Evolutionary conservation across 2,888 invertebrate species (phyloP).

Genomic region (Tridacna gigas): DNA sequence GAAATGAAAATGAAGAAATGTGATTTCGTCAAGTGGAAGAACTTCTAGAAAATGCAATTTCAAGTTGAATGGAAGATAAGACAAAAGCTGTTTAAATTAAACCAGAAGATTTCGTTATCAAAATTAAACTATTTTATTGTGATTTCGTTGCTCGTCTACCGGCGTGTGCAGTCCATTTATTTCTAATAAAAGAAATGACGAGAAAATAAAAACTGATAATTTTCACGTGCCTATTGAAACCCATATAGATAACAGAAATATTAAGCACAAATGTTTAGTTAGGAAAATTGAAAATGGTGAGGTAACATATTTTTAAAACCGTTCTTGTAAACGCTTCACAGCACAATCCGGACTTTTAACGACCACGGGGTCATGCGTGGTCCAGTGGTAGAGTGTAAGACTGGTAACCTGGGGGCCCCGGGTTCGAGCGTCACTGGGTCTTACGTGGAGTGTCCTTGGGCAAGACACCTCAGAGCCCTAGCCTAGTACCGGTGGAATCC

Average conservation of each 20-base stretch:
- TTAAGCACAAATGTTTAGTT: background rate
- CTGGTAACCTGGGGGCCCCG: too few relatives aligned
- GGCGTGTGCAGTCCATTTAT: constrained; percentile 21
- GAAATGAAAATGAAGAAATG: too few relatives aligned
- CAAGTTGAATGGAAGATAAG: constrained; percentile 11
- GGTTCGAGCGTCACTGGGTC: too few relatives aligned
- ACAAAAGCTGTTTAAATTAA: constrained; percentile 15
- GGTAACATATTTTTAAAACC: too few relatives aligned
- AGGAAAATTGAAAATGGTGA: too few relatives aligned
- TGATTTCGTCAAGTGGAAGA: constrained; percentile 1
- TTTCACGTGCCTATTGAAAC: constrained; percentile 10
- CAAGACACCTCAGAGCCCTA: too few relatives aligned
- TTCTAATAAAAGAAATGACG: constrained; percentile 22
- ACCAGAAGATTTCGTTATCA: constrained; percentile 23
- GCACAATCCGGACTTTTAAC: too few relatives aligned
- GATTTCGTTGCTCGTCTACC: constrained; percentile 10
- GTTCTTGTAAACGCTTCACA: too few relatives aligned
- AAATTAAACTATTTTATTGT: constrained; percentile 25
- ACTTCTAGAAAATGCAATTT: constrained; percentile 8
- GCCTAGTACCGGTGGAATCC: too few relatives aligned
- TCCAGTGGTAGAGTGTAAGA: too few relatives aligned
- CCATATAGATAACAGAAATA: background rate
- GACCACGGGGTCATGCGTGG: too few relatives aligned
- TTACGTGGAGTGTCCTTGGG: too few relatives aligned
- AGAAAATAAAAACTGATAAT: constrained; percentile 2